Conservation (phyloP, 92 coral and sea anemone species). For the Bergia puertoricense region DNA sequence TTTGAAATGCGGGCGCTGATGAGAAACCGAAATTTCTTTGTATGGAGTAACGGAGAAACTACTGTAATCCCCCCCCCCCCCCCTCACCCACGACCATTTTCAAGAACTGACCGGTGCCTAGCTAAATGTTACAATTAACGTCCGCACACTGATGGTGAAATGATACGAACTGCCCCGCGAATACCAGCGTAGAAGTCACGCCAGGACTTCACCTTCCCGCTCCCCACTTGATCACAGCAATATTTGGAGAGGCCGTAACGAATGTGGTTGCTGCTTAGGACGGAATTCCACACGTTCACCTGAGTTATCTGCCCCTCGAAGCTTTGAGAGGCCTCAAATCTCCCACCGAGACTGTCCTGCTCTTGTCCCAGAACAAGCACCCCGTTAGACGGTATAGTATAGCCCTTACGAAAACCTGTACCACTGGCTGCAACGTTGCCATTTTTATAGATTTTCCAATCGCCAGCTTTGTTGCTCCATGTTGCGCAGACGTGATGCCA, state of each 20-base stretch:
- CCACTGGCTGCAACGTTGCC: not conserved
- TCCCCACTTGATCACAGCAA: too few relatives aligned
- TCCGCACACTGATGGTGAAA: not conserved
- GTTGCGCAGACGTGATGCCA: constrained; percentile 9
- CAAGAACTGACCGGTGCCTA: too few relatives aligned
- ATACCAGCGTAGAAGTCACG: not conserved
- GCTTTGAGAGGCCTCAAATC: not conserved
- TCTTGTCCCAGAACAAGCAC: too few relatives aligned
- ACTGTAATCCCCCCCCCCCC: too few relatives aligned
- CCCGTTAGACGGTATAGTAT: too few relatives aligned
- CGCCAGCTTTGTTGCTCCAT: not conserved
- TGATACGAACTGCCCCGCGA: not conserved
- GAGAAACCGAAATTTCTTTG: too few relatives aligned
- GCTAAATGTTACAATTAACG: not conserved
- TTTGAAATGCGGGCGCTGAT: too few relatives aligned
- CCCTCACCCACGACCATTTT: too few relatives aligned
- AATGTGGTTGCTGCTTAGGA: too few relatives aligned
- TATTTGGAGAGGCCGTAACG: too few relatives aligned
- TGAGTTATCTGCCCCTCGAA: not conserved
- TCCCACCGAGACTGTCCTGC: not conserved
- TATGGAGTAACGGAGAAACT: too few relatives aligned
- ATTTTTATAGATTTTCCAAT: not conserved
- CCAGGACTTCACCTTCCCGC: constrained; percentile 10
- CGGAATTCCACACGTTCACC: too few relatives aligned
- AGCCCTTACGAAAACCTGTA: not conserved